Conservation (phyloP, 2,113 vertebrate species). For the Esox niger region DNA sequence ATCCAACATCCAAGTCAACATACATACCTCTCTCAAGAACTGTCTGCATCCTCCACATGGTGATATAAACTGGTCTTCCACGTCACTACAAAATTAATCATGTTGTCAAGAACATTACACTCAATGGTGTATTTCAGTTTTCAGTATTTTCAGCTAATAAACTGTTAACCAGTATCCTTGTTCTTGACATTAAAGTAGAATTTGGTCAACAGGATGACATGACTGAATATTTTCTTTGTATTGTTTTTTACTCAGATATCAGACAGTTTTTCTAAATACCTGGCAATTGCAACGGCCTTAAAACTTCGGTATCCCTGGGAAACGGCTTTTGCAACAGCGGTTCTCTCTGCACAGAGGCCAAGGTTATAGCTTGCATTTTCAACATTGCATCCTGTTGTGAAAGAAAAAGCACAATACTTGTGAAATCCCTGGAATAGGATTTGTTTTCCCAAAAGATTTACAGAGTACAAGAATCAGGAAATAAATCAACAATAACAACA, state of each 20-base stretch:
- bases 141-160: no score
- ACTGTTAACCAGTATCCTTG: not conserved
- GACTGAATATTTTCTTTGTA: not conserved
- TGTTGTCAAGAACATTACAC: not conserved
- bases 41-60: constrained; percentile 84
- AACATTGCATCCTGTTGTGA: constrained; percentile 78
- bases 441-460: no score
- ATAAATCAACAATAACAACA: no score
- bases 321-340: constrained; percentile 80
- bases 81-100: constrained; percentile 66
- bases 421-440: not conserved
- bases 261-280: constrained; percentile 52
- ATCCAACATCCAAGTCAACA: not conserved
- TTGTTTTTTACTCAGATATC: not conserved
- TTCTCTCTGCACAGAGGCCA: constrained; percentile 76
- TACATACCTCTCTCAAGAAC: constrained; percentile 85
- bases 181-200: no score
- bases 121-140: not conserved
- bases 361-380: constrained; percentile 76
- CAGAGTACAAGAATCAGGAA: no score
- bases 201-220: not conserved
- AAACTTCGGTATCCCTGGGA: constrained; percentile 77
- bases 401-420: not conserved
- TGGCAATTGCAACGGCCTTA: constrained; percentile 78
- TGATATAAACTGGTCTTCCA: constrained; percentile 66